Conservation (phyloP, 2,113 vertebrate species). For the Oplegnathus fasciatus region DNA sequence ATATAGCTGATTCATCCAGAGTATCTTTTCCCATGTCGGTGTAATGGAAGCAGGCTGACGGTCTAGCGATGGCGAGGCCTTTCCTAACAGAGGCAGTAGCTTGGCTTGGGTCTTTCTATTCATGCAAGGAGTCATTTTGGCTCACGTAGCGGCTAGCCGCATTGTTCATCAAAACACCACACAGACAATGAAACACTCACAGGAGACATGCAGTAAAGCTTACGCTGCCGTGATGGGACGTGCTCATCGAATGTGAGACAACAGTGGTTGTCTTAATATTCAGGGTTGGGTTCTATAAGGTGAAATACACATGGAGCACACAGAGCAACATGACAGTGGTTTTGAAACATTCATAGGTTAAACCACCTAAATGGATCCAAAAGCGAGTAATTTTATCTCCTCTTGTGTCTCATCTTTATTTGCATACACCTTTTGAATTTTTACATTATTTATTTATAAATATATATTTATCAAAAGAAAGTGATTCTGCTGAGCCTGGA, state of each 20-base stretch:
- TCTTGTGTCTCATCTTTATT: conserved; percentile 7
- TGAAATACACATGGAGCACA: conserved; percentile 1
- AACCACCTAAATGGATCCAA: neutral
- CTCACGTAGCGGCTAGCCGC: neutral
- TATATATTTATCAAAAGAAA: too few species aligned
- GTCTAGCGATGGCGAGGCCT: conserved; percentile 25
- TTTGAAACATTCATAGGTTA: neutral
- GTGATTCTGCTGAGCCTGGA: conserved; percentile 10
- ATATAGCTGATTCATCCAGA: conserved; percentile 13
- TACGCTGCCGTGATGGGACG: neutral
- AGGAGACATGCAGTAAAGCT: neutral
- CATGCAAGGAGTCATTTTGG: conserved; percentile 47
- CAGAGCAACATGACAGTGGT: neutral
- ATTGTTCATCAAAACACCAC: conserved; percentile 35
- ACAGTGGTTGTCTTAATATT: conserved; percentile 1
- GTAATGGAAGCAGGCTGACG: conserved; percentile 50
- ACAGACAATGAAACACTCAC: conserved; percentile 20
- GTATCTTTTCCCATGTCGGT: conserved; percentile 42
- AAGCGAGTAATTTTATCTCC: neutral
- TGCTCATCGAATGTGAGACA: conserved; percentile 17
- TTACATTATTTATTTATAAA: too few species aligned
- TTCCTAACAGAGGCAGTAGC: conserved; percentile 7
- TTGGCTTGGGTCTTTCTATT: conserved; percentile 48
- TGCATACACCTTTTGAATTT: conserved; percentile 22
- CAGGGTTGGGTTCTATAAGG: neutral